Conservation (phyloP, 2,113 vertebrate species). For the Lepisosteus oculatus region DNA sequence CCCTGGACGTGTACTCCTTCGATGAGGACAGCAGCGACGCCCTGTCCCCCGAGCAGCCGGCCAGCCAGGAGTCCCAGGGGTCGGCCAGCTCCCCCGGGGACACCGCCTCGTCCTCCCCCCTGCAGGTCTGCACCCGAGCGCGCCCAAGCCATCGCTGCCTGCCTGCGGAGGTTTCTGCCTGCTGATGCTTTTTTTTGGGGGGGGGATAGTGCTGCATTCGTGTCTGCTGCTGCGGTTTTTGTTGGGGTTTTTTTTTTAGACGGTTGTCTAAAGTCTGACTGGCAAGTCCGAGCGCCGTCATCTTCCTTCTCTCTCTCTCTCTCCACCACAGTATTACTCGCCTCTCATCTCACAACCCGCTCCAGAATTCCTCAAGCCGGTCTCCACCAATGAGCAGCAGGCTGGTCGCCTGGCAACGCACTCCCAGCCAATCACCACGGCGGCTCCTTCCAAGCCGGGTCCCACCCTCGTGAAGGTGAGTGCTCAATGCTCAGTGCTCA, state of each 20-base stretch:
- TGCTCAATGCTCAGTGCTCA: too few relatives aligned
- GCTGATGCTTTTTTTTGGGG: too few relatives aligned
- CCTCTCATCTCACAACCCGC: constrained; percentile 53
- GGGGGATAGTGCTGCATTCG: too few relatives aligned
- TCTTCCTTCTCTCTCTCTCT: constrained; percentile 12
- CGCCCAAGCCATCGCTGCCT: neutral
- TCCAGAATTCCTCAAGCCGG: constrained; percentile 79
- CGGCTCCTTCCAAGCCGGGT: constrained; percentile 70
- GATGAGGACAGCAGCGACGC: constrained; percentile 95
- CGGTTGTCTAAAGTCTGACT: too few relatives aligned
- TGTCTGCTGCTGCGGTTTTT: too few relatives aligned
- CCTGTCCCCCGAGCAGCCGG: constrained; percentile 91
- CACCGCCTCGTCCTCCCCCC: constrained; percentile 69
- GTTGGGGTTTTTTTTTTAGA: too few relatives aligned
- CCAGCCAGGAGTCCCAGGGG: constrained; percentile 90
- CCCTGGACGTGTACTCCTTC: constrained; percentile 77
- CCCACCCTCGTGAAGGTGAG: constrained; percentile 87
- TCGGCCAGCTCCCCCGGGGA: constrained; percentile 82
- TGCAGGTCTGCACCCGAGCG: constrained; percentile 53
- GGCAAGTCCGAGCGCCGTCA: too few relatives aligned
- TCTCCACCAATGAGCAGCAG: constrained; percentile 52
- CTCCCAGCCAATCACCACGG: constrained; percentile 51
- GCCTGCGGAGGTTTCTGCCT: too few relatives aligned
- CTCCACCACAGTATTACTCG: constrained; percentile 63
- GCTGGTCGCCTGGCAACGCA: constrained; percentile 47